phyloP scores from a whole-genome alignment of 2,113 vertebrate species.

The Polypterus senegalus region DNA sequence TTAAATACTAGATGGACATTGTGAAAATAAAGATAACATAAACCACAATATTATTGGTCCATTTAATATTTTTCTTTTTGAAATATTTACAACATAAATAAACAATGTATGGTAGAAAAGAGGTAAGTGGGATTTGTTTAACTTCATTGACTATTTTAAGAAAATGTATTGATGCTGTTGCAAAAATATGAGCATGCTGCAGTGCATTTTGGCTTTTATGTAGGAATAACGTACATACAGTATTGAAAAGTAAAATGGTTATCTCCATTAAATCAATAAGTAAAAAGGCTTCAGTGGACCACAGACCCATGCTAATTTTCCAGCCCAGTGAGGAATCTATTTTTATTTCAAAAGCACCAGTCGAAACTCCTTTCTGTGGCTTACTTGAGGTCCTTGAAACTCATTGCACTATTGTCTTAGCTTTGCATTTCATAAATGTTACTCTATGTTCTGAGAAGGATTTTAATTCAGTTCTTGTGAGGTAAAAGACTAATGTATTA shows the following conservation, averaged over 20 bases:
- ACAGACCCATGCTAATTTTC: constrained; percentile 37
- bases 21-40: no score
- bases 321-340: constrained; percentile 33
- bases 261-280: constrained; percentile 35
- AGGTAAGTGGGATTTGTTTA: no score
- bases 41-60: no score
- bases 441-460: constrained; percentile 2
- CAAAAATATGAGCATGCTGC: no score
- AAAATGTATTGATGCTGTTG: no score
- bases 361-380: constrained; percentile 13
- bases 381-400: background rate
- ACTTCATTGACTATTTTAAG: no score
- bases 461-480: constrained; percentile 17
- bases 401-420: background rate
- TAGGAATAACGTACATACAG: no score
- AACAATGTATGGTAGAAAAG: no score
- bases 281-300: constrained; percentile 27
- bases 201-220: no score
- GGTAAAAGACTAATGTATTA: constrained; percentile 19
- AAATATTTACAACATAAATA: no score
- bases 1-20: no score
- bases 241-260: constrained; percentile 7
- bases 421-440: constrained; percentile 1
- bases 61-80: no score
- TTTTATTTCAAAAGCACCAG: constrained; percentile 26